Base-by-base conservation (phyloP, 1,140 invertebrate species). In the Eupeodes corollae region DNA sequence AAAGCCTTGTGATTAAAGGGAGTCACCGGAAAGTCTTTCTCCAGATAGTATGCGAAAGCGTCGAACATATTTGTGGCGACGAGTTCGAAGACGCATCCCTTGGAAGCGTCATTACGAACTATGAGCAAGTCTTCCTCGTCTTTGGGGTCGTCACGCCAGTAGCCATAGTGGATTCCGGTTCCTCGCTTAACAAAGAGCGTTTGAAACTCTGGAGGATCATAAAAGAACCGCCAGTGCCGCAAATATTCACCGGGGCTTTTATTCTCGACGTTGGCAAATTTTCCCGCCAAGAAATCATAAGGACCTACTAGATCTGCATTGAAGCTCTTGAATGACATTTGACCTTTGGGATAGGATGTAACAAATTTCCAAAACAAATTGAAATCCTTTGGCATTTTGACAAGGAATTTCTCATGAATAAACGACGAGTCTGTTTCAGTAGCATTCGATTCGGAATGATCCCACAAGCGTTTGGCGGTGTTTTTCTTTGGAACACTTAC, bases 191-290 rank as follows among this genome's bases (percentile, higher is more conserved):
- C 80, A 26, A 89, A 64, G 38, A 89, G 68, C 11, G 85, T 86
- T 71, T 87, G 85, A 70, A 95, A 91, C 72, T 96, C 91, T 32
- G 92, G 91, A 37, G 88, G 88, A 76, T 97, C 92, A 72, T 88
- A 92, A 68, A 80, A 95, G 71, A 87, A 94, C 57, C 92, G 76
- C 83, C 88, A 94, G 63, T 95, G 89, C 32, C 79, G 67, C 52
- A 92, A 66, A 64, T 82, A 79, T 47, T 80, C 69, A n/a, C 78
- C 75, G 43, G 75, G 71, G 55, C 80, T 59, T 31, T 73, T 66
- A 43, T 76, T 60, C 57, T 77, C 70, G 37, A 71, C 59, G 19
- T 67, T 61, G 52, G 74, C 76, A 49, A 87, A 73, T 56, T 79
- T 79, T 9, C 79, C 79, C 42, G 76, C 71, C 18, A 94, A 63